phyloP scores from a whole-genome alignment of 1,140 invertebrate genomes.

The Sinonovacula constricta region DNA sequence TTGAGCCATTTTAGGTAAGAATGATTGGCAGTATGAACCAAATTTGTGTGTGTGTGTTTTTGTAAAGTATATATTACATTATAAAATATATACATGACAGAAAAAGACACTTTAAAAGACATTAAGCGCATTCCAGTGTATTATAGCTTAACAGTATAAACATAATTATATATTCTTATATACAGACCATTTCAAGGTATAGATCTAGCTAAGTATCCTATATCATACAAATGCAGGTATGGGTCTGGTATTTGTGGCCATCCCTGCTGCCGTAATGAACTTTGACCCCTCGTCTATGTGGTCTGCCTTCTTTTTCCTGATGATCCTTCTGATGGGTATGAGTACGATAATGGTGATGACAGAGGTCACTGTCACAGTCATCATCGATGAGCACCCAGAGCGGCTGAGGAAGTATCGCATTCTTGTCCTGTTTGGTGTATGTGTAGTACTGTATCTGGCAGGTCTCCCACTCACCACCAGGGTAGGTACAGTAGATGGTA shows the following conservation, averaged over 20 bases:
- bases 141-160: no score
- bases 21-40: no score
- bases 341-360: constrained; percentile 92
- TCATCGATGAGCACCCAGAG: constrained; percentile 84
- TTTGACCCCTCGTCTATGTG: constrained; percentile 95
- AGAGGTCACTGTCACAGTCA: constrained; percentile 86
- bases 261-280: constrained; percentile 96
- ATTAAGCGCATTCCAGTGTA: no score
- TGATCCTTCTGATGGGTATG: constrained; percentile 95
- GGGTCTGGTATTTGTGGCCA: constrained; percentile 96
- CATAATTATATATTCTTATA: no score
- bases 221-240: constrained; percentile 86
- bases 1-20: no score
- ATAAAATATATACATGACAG: no score
- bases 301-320: constrained; percentile 98
- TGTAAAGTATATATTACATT: no score
- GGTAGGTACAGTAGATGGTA: constrained; percentile 52
- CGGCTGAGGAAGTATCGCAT: constrained; percentile 76
- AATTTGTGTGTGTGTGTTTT: no score
- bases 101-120: no score
- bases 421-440: constrained; percentile 64
- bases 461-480: constrained; percentile 74
- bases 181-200: no score
- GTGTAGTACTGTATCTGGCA: constrained; percentile 65
- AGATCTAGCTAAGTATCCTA: no score